Percentiles rank a stretch among this genome's conserved stretches.
Evolutionary conservation across 2,797 vertebrate species (phyloP).

Genomic region (Channallabes apus): DNA sequence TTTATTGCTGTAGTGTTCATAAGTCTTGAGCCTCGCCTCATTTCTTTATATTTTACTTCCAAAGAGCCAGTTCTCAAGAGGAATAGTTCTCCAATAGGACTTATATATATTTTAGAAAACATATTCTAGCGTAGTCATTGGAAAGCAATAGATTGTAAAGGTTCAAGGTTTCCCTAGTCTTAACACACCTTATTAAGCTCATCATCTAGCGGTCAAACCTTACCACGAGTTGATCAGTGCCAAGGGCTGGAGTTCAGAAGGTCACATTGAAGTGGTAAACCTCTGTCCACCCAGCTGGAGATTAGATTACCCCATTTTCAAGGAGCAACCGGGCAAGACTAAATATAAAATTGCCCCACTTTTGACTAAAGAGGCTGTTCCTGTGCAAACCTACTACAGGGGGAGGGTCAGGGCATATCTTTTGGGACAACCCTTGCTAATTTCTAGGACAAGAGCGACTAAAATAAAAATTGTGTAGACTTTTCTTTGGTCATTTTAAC

Average conservation of each 20-base stretch:
- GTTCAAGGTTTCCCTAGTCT: neutral
- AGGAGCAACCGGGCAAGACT: conserved; percentile 71
- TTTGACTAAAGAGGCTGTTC: conserved; percentile 68
- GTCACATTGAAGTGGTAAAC: conserved; percentile 18
- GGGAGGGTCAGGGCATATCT: conserved; percentile 65
- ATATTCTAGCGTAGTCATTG: neutral
- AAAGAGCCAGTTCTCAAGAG: too few species aligned
- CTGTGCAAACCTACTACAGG: conserved; percentile 74
- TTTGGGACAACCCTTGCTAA: conserved; percentile 73
- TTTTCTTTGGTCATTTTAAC: conserved; percentile 55
- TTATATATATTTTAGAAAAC: neutral
- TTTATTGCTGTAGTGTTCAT: neutral
- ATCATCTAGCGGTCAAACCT: neutral
- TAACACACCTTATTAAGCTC: neutral
- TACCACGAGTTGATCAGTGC: neutral
- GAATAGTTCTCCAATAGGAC: too few species aligned
- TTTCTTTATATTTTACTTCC: too few species aligned
- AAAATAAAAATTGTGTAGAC: conserved; percentile 68
- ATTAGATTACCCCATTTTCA: conserved; percentile 69
- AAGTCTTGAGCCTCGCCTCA: too few species aligned
- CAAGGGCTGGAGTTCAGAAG: neutral
- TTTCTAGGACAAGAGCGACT: conserved; percentile 77
- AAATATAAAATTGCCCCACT: conserved; percentile 78
- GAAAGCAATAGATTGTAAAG: neutral
- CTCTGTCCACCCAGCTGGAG: conserved; percentile 54